A percentile compares a stretch with the other conserved stretches of the same genome.
Evolutionary conservation across 2,113 vertebrate species (phyloP).

Genomic region (Chloroceryle aenea): DNA sequence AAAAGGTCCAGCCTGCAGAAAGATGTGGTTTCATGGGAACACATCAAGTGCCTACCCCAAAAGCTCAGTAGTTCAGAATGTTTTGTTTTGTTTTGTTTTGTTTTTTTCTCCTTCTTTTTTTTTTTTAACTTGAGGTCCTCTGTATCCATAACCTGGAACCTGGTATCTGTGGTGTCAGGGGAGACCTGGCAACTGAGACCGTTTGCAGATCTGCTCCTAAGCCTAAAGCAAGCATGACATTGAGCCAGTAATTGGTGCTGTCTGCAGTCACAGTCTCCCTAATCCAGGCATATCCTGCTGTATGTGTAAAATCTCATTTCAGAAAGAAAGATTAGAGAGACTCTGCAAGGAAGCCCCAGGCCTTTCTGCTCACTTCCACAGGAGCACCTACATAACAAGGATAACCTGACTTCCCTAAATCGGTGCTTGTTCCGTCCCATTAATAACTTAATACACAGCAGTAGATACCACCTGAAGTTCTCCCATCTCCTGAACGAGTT

Average conservation of each 20-base stretch:
- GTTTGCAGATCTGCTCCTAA: not conserved
- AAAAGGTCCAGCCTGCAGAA: not conserved
- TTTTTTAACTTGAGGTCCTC: not conserved
- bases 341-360: not conserved
- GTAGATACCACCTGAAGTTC: not conserved
- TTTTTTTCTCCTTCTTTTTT: not conserved
- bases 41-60: not conserved
- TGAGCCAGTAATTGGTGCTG: not conserved
- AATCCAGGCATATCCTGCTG: not conserved
- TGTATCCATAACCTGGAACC: not conserved
- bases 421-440: not conserved
- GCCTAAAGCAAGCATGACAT: not conserved
- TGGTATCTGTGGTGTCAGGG: rapidly evolving
- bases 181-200: not conserved
- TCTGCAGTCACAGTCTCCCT: not conserved
- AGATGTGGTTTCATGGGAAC: not conserved
- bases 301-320: not conserved
- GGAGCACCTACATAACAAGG: not conserved
- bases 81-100: too few species aligned
- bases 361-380: not conserved
- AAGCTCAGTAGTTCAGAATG: not conserved
- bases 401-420: not conserved
- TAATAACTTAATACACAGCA: not conserved
- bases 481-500: not conserved
- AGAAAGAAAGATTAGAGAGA: not conserved